A percentile compares a stretch with the other conserved stretches of the same genome.
Evolutionary conservation across 2,888 invertebrate genomes (phyloP).

Genomic region (Julus scandinavius): DNA sequence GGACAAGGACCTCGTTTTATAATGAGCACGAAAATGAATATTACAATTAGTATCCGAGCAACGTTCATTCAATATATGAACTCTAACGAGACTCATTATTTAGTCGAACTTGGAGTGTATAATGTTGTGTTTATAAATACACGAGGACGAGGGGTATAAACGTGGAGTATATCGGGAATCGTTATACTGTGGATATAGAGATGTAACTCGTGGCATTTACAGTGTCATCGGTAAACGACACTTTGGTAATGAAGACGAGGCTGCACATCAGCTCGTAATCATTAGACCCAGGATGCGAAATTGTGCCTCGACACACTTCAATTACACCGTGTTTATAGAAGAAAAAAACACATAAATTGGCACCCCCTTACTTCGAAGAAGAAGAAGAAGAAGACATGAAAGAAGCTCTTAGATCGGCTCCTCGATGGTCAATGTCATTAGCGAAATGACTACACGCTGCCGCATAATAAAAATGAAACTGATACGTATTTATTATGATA

Average conservation of each 20-base stretch:
- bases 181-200: neutral
- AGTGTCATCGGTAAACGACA: constrained; percentile 35
- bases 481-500: neutral
- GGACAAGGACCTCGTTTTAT: neutral
- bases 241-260: constrained; percentile 14
- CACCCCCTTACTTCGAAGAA: constrained; percentile 23
- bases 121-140: neutral
- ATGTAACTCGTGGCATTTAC: constrained; percentile 13
- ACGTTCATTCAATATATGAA: neutral
- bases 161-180: neutral
- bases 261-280: constrained; percentile 19
- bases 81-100: constrained; percentile 26
- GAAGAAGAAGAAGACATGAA: neutral
- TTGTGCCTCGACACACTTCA: neutral
- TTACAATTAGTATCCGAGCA: constrained; percentile 21
- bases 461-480: neutral
- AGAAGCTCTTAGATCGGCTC: neutral
- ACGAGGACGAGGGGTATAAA: neutral
- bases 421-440: constrained; percentile 18
- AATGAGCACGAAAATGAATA: neutral
- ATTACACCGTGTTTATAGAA: neutral
- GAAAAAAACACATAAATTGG: neutral
- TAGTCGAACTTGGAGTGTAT: neutral
- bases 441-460: neutral
- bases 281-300: constrained; percentile 29